Base-by-base conservation (phyloP, 2,113 vertebrate species). In the Rhinogobius similis region DNA sequence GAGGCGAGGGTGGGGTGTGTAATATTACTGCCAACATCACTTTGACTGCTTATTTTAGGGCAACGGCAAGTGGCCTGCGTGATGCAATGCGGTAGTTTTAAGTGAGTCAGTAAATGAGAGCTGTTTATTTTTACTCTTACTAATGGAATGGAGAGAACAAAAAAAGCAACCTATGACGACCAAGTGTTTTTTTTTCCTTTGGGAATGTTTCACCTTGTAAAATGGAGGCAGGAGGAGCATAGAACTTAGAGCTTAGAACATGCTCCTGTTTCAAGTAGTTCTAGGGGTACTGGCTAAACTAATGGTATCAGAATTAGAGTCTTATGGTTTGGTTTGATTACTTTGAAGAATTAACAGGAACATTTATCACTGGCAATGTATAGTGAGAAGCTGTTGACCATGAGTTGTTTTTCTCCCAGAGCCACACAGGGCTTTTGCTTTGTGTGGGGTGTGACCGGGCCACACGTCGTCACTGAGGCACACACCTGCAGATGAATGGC, bases 181-280 rank as follows among this genome's bases (percentile, higher is more conserved):
- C 88, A 91, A 90, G 90, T 91, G 90, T 86, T 88, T 91, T 92
- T 88, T 83, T 80, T 76, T 78, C 32, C 77, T 75, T 85, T 20
- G 79, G 89, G 87, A 91, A 89, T 83, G 83, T 91, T 92, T 92
- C 89, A 92, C 90, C 91, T 93, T 91, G 87, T 92, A 91, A 92
- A 93, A 83, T 77, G 72, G 62, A 70, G 73, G 2, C 62, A 74
- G 76, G 75, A 87, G 77, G 81, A 70, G 71, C 63, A 72, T 73
- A 76, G 77, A 68, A 76, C 83, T n/a, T n/a, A n/a, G n/a, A n/a
- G 71, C 63, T 73, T 73, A 76, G 77, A 68, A 76, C 83, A 74
- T 75, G 29, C 46, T 21, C 24, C 53, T 26, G n/a, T 52, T 55
- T 70, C 75, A 77, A 85, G 83, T 76, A 79, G 78, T 75, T 81